Base-by-base conservation (phyloP, 2,113 vertebrate species). In the Ciconia boyciana region DNA sequence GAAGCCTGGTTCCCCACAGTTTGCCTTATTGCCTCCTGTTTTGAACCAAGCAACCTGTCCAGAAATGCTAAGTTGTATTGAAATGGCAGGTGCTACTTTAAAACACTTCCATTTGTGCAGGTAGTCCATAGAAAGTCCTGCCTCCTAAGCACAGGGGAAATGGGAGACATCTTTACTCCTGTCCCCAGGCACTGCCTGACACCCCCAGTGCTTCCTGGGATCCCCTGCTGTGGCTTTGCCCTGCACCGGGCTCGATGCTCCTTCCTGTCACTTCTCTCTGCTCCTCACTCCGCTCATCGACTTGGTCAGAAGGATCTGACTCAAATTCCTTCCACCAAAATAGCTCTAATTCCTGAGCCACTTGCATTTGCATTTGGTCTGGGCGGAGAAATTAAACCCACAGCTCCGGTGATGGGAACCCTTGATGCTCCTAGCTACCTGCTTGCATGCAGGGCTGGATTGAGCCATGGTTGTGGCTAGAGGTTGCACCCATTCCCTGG, bases 391-490 rank as follows among this genome's bases (percentile, higher is more conserved):
- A 8, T 2, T 5, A 58, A 16, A 28, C 34, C 76, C 0, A 5
- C 18, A 11, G n/a, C 49, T n/a, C 24, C 0, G 16, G 57, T 2
- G 0, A 10, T 4, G 51, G 62, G 24, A 60, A n/a, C 29, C 20
- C 31, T 17, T 1, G 16, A 24, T 0, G 16, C 39, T 61, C 5
- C 6, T 6, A 34, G 34, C 31, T n/a, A 8, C 68, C 61, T 5
- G 39, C 39, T n/a, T 1, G 0, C 25, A 3, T 2, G 29, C 18
- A 7, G 43, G 51, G 46, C 68, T 16, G 29, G 52, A 13, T 39
- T 0, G 2, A 49, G 83, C 74, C 1, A 4, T 2, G 68, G 7
- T 3, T 3, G 11, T 0, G 10, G 36, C 0, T 1, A n/a, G 31
- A 14, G 83, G 39, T 39, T 8, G 28, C 16, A 54, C 32, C 52